Conservation (phyloP, 1,140 invertebrate genomes). For the Drosophila serrata region DNA sequence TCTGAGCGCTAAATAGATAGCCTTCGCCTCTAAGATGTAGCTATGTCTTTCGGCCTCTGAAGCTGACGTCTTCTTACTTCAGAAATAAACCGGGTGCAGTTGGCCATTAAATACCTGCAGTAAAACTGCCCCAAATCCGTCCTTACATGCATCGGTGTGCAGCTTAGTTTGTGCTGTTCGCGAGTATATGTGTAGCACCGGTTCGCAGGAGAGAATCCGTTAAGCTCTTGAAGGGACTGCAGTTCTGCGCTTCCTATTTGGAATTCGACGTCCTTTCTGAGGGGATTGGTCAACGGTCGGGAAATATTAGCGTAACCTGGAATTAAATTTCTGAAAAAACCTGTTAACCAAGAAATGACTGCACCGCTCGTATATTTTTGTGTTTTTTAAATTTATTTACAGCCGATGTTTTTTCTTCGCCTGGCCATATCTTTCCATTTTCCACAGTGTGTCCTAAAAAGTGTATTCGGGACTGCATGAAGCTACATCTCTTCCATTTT, state of each 20-base stretch:
- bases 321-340: background rate
- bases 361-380: no score
- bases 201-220: background rate
- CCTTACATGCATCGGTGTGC: background rate
- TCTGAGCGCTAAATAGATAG: constrained; percentile 2
- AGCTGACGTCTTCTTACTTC: background rate
- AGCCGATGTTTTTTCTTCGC: background rate
- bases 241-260: background rate
- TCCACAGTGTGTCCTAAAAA: no score
- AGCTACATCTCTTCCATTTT: no score
- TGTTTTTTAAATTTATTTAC: no score
- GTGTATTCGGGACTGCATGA: background rate
- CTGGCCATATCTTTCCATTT: no score
- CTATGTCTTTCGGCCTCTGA: background rate
- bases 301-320: background rate
- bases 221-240: background rate
- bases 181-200: background rate
- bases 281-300: background rate
- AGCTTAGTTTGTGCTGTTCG: background rate
- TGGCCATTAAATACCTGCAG: background rate
- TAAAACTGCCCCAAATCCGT: background rate
- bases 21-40: constrained; percentile 1
- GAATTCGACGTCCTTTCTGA: background rate
- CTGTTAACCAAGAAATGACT: no score
- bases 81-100: background rate